Evolutionary conservation across 2,797 vertebrate genomes (phyloP).

Genomic region (Pseudotriccus pelzelni): DNA sequence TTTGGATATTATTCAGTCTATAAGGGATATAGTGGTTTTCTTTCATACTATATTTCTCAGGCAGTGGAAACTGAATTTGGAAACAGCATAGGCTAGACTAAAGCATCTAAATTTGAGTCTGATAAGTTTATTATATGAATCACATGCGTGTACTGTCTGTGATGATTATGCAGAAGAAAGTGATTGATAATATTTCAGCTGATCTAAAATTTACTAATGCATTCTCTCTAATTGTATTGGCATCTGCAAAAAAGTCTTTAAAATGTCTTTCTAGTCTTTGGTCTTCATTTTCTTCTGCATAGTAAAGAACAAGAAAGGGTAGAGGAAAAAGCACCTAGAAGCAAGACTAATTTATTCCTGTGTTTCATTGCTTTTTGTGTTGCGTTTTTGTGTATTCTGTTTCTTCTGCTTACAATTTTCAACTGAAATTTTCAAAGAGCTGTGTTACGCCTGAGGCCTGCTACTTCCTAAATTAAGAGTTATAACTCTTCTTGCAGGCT

Average conservation of each 20-base stretch:
- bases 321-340: background rate
- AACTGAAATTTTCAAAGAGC: background rate
- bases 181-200: background rate
- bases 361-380: background rate
- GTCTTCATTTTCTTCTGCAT: background rate
- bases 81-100: background rate
- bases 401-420: background rate
- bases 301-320: background rate
- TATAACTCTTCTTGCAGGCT: background rate
- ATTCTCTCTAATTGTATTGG: background rate
- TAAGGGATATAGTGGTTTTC: background rate
- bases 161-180: background rate
- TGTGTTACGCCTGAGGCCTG: background rate
- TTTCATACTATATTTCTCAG: background rate
- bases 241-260: background rate
- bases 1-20: background rate
- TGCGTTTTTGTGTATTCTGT: background rate
- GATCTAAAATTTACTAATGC: background rate
- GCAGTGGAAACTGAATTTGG: background rate
- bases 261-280: background rate
- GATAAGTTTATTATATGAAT: background rate
- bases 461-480: slow-evolving; percentile 25
- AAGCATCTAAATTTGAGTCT: background rate
- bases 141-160: background rate
- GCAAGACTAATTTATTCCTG: background rate